Conservation (phyloP, 2,888 invertebrate genomes). For the Andrena fulva region DNA sequence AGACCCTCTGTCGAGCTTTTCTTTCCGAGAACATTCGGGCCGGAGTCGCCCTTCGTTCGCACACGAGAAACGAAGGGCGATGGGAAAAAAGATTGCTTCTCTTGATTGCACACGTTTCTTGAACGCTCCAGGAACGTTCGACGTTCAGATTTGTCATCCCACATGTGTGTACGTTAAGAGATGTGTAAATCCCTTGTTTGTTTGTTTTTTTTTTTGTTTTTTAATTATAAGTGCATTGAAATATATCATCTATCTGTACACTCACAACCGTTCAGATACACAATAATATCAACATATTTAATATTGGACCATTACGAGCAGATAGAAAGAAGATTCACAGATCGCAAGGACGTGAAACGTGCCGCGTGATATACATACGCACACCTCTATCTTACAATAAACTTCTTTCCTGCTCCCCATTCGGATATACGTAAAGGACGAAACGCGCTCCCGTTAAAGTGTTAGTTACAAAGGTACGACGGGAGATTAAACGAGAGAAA, state of each 20-base stretch:
- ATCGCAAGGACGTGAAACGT: conserved; percentile 36
- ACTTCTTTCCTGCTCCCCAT: neutral
- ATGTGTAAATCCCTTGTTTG: conserved; percentile 63
- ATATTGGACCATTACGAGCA: conserved; percentile 78
- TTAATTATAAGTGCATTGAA: conserved; percentile 77
- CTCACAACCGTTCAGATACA: conserved; percentile 83
- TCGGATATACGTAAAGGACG: conserved; percentile 22
- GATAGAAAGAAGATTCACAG: conserved; percentile 40
- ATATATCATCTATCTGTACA: conserved; percentile 82
- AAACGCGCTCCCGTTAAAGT: conserved; percentile 18
- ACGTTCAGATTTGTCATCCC: conserved; percentile 52
- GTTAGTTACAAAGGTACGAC: conserved; percentile 42
- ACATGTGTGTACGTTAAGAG: conserved; percentile 71
- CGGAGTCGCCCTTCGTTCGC: neutral
- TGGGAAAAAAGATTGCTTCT: conserved; percentile 17
- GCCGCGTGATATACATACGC: conserved; percentile 44
- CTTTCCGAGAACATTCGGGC: conserved; percentile 2
- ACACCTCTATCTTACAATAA: conserved; percentile 41
- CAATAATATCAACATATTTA: conserved; percentile 83
- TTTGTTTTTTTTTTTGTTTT: neutral
- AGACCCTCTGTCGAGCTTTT: neutral
- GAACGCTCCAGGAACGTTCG: conserved; percentile 39
- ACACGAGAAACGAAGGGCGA: neutral
- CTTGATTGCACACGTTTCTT: conserved; percentile 60
- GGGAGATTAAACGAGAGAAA: conserved; percentile 14